Evolutionary conservation across 2,797 vertebrate species (phyloP).

Genomic region (Siniperca scherzeri): DNA sequence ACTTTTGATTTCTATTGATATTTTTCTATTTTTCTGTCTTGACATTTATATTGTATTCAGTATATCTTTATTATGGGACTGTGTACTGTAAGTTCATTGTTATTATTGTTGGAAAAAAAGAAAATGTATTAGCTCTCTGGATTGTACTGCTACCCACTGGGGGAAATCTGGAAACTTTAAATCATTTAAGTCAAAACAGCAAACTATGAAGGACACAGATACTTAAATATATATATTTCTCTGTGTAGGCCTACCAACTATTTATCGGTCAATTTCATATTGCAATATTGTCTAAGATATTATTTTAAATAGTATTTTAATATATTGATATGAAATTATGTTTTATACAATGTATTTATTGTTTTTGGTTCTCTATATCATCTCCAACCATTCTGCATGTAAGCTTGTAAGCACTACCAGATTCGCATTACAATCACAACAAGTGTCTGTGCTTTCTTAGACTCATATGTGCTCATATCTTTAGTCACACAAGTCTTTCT

Average conservation of each 20-base stretch:
- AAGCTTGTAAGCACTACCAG: constrained; percentile 71
- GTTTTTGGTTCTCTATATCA: constrained; percentile 77
- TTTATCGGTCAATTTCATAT: constrained; percentile 86
- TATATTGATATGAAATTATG: constrained; percentile 88
- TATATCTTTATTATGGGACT: constrained; percentile 88
- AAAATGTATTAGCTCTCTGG: constrained; percentile 80
- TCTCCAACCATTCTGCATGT: constrained; percentile 84
- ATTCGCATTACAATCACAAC: constrained; percentile 72
- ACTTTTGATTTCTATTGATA: constrained; percentile 89
- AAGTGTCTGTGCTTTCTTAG: constrained; percentile 74
- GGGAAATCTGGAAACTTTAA: constrained; percentile 72
- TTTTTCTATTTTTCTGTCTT: constrained; percentile 91
- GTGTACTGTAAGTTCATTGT: constrained; percentile 86
- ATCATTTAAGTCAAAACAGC: constrained; percentile 69
- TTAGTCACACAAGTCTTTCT: constrained; percentile 60
- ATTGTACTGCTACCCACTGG: constrained; percentile 74
- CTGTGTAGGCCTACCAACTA: constrained; percentile 83
- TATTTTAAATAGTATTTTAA: constrained; percentile 89
- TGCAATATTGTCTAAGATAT: constrained; percentile 87
- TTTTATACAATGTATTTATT: constrained; percentile 89
- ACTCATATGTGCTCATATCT: constrained; percentile 68
- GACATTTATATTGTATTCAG: constrained; percentile 87
- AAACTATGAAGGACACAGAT: constrained; percentile 81
- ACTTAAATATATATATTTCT: constrained; percentile 79
- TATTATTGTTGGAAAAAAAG: constrained; percentile 80